Percentiles rank a stretch among this genome's conserved stretches.
These are phyloP conservation scores for Mystacides longicornis DNA, from an alignment of 2,888 invertebrate genomes.

Conservation along the genomic window DNA sequence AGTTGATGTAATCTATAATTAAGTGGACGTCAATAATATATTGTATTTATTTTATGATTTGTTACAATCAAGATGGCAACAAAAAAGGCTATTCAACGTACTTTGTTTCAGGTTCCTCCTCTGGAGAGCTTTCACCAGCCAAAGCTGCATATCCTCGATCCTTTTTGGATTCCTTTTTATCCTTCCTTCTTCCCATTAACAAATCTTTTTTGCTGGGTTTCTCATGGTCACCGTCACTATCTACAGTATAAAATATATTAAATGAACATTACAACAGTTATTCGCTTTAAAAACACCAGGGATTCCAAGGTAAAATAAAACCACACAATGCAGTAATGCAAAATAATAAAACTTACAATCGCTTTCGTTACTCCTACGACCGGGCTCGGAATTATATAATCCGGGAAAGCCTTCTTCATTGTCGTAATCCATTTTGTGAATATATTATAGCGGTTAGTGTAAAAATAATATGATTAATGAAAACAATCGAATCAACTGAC, in stretches of 20 bases:
- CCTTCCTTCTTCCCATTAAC: slow-evolving; percentile 69
- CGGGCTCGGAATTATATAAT: slow-evolving; percentile 73
- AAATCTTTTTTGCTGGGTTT: slow-evolving; percentile 72
- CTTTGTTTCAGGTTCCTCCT: slow-evolving; percentile 80
- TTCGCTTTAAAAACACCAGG: no score
- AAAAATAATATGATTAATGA: slow-evolving; percentile 6
- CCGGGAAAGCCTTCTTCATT: slow-evolving; percentile 88
- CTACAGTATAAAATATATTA: no score
- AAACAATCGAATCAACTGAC: slow-evolving; percentile 8
- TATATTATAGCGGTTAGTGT: slow-evolving; percentile 9
- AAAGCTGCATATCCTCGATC: slow-evolving; percentile 87
- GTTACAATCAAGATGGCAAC: no score
- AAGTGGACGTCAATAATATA: no score
- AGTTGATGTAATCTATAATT: no score
- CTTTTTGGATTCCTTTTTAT: slow-evolving; percentile 77
- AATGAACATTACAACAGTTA: no score
- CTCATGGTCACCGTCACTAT: slow-evolving; percentile 76
- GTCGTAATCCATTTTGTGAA: slow-evolving; percentile 86
- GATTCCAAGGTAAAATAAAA: no score
- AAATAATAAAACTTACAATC: slow-evolving; percentile 66
- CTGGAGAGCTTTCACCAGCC: slow-evolving; percentile 89
- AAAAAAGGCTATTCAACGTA: slow-evolving; percentile 33
- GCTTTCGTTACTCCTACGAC: slow-evolving; percentile 71
- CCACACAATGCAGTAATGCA: no score
- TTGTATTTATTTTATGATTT: no score